These are phyloP conservation scores for Atrichornis clamosus DNA, from an alignment of 2,113 vertebrate species.

Conservation along the genomic window DNA sequence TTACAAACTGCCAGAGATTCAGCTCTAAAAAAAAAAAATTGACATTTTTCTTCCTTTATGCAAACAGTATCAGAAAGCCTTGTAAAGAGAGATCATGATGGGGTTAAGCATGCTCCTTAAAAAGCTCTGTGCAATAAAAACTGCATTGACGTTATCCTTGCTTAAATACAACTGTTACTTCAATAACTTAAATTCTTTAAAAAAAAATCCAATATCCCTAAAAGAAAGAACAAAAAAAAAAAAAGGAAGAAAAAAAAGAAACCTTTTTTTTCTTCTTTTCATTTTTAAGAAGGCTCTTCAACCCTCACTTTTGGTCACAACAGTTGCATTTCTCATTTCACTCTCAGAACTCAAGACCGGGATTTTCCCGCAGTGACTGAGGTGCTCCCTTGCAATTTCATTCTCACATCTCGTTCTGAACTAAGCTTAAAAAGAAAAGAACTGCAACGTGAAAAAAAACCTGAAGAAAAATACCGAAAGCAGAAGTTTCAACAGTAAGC, in stretches of 20 bases:
- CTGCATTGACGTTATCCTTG: no score
- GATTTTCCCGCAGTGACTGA: not conserved
- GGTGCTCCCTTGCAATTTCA: not conserved
- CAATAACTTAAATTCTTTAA: not conserved
- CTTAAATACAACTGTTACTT: not conserved
- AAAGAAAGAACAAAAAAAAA: not conserved
- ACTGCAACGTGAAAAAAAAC: not conserved
- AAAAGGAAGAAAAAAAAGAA: accelerated
- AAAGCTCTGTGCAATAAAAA: not conserved
- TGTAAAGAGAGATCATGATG: not conserved
- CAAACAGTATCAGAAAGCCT: not conserved
- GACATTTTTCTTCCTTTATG: not conserved
- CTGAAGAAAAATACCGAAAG: not conserved
- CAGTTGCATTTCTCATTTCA: not conserved
- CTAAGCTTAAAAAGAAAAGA: not conserved
- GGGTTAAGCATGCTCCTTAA: not conserved
- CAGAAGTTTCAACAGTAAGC: not conserved
- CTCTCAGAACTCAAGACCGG: not conserved
- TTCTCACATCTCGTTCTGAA: not conserved
- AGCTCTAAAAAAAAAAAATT: not conserved
- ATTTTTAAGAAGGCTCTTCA: not conserved
- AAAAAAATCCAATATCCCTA: not conserved
- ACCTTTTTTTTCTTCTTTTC: accelerated
- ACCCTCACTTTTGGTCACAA: not conserved
- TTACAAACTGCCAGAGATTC: not conserved